Percentiles rank a stretch among this genome's conserved stretches.
These are phyloP conservation scores for Cerastis rubricosa DNA, from an alignment of 2,888 invertebrate species.

Conservation along the genomic window DNA sequence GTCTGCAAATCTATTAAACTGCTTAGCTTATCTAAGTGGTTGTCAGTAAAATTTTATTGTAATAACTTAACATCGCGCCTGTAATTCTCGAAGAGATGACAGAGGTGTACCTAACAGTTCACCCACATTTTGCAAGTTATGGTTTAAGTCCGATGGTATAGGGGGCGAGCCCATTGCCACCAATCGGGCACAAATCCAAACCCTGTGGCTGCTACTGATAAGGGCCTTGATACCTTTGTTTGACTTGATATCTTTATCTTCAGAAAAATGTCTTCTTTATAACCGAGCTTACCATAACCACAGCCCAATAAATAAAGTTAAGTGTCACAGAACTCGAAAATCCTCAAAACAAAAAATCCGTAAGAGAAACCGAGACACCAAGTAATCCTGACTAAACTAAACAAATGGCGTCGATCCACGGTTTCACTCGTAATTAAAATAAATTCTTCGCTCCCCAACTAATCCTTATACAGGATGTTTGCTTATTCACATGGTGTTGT, in stretches of 20 bases:
- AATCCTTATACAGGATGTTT: conserved; percentile 73
- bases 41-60: neutral
- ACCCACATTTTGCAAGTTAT: neutral
- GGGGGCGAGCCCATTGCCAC: neutral
- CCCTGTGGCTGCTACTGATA: neutral
- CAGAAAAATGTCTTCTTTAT: neutral
- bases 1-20: conserved; percentile 5
- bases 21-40: neutral
- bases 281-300: neutral
- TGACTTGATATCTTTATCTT: too few relatives aligned
- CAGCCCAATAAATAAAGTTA: conserved; percentile 38
- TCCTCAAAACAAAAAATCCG: conserved; percentile 32
- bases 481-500: conserved; percentile 80
- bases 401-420: conserved; percentile 56
- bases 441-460: conserved; percentile 72
- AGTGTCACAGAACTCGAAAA: conserved; percentile 38
- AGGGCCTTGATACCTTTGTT: too few relatives aligned
- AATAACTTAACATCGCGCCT: neutral
- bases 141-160: neutral
- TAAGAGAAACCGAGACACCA: conserved; percentile 28
- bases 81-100: neutral
- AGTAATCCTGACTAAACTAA: conserved; percentile 61
- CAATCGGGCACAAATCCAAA: neutral
- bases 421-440: conserved; percentile 76
- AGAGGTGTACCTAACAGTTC: neutral